These are phyloP conservation scores for Heteractis magnifica DNA, from an alignment of 92 coral and sea anemone species.

Conservation along the genomic window DNA sequence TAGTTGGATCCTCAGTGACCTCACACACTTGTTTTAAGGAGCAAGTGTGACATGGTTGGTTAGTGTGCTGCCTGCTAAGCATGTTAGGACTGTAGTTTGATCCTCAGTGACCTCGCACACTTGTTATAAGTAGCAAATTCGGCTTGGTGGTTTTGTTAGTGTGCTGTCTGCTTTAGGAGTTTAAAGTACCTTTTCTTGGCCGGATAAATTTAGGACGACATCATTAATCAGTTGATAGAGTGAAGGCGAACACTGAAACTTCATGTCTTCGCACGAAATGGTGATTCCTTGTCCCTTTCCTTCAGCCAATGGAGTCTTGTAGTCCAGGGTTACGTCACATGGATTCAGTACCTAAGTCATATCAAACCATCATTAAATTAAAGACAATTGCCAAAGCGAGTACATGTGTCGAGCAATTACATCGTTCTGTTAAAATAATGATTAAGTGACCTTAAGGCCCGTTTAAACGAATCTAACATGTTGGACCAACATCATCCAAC, in stretches of 20 bases:
- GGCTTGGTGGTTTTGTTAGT: not conserved
- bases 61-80: too few relatives aligned
- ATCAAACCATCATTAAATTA: not conserved
- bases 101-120: too few relatives aligned
- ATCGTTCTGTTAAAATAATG: too few relatives aligned
- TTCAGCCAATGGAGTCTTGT: conserved; percentile 60
- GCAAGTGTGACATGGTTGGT: too few relatives aligned
- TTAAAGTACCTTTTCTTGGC: conserved; percentile 74
- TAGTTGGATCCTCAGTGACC: too few relatives aligned
- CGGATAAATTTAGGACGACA: conserved; percentile 64
- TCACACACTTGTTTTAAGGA: too few relatives aligned
- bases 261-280: conserved; percentile 64
- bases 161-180: not conserved
- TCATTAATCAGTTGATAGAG: conserved; percentile 69
- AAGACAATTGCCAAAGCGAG: too few relatives aligned
- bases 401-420: not conserved
- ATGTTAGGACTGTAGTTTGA: too few relatives aligned
- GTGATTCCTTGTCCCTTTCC: conserved; percentile 79
- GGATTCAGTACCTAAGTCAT: conserved; percentile 74
- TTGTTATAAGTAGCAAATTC: too few relatives aligned
- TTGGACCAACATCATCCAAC: too few relatives aligned
- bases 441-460: too few relatives aligned
- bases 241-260: conserved; percentile 73
- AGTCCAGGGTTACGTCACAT: conserved; percentile 67
- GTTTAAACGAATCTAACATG: too few relatives aligned